phyloP scores from a whole-genome alignment of 1,140 invertebrate species.

The Drosophila quadrilineata region DNA sequence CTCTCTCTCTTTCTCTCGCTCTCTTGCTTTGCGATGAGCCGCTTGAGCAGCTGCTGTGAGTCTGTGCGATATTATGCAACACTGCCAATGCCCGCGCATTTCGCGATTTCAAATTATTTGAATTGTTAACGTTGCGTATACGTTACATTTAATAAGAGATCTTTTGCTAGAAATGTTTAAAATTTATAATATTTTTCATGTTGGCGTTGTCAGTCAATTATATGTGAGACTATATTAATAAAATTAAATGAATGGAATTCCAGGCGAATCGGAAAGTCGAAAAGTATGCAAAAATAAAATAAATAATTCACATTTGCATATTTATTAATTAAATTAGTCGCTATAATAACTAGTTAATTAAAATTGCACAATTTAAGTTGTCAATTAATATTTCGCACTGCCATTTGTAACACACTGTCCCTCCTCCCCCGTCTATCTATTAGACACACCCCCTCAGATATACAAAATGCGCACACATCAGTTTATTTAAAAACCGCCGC shows the following conservation, averaged over 20 bases:
- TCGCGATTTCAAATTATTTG: conserved; percentile 16
- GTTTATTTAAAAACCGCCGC: conserved; percentile 30
- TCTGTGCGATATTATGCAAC: conserved; percentile 38
- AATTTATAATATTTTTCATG: neutral
- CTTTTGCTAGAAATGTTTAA: neutral
- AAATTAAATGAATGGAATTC: neutral
- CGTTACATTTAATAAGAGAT: no score
- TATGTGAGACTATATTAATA: neutral
- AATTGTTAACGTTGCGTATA: conserved; percentile 54
- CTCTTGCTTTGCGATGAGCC: conserved; percentile 29
- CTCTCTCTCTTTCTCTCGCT: neutral
- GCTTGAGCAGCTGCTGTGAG: conserved; percentile 32
- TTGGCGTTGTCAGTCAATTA: no score
- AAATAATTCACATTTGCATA: neutral
- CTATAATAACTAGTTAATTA: neutral
- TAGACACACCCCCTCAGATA: no score
- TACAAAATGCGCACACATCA: no score
- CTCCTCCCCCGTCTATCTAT: no score
- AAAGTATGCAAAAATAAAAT: no score
- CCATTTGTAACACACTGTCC: neutral
- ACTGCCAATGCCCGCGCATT: conserved; percentile 42
- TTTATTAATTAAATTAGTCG: neutral
- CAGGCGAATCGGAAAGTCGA: no score
- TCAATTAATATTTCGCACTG: conserved; percentile 40
- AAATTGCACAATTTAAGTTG: conserved; percentile 11